Conservation (phyloP, 2,113 vertebrate species). For the Pomatostomus ruficeps region DNA sequence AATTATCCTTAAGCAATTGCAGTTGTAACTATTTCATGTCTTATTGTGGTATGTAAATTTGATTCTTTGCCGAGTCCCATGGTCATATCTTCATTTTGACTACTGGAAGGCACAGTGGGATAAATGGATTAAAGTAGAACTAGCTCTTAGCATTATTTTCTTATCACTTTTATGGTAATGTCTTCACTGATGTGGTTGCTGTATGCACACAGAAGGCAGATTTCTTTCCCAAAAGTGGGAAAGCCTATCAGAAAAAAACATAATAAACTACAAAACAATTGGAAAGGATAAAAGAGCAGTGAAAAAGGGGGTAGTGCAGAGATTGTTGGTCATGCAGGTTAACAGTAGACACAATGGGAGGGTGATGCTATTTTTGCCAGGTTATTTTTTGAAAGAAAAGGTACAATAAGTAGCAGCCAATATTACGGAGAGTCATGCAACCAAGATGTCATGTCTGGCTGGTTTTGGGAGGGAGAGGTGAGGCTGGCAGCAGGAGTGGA, state of each 20-base stretch:
- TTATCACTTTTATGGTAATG: conserved; percentile 55
- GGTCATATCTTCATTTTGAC: conserved; percentile 50
- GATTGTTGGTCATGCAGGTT: neutral
- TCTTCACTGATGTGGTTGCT: neutral
- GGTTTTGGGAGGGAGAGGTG: neutral
- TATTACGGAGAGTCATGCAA: neutral
- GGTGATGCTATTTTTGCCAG: neutral
- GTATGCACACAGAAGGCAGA: neutral
- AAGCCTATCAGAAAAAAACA: neutral
- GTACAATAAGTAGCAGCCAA: neutral
- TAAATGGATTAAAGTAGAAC: conserved; percentile 51
- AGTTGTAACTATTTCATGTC: conserved; percentile 46
- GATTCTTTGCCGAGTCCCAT: conserved; percentile 25
- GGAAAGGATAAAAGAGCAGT: neutral
- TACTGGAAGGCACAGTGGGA: conserved; percentile 25
- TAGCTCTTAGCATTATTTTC: conserved; percentile 34
- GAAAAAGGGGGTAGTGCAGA: neutral
- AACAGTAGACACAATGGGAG: neutral
- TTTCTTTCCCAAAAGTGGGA: neutral
- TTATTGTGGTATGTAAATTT: conserved; percentile 47
- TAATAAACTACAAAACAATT: neutral
- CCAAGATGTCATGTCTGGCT: neutral
- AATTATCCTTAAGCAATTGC: conserved; percentile 50
- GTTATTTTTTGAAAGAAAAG: neutral
- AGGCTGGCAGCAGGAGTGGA: neutral